Evolutionary conservation across 2,888 invertebrate genomes (phyloP), one percentile per base, ranked within the genome.

Genomic region (Synergus laeviventris): DNA sequence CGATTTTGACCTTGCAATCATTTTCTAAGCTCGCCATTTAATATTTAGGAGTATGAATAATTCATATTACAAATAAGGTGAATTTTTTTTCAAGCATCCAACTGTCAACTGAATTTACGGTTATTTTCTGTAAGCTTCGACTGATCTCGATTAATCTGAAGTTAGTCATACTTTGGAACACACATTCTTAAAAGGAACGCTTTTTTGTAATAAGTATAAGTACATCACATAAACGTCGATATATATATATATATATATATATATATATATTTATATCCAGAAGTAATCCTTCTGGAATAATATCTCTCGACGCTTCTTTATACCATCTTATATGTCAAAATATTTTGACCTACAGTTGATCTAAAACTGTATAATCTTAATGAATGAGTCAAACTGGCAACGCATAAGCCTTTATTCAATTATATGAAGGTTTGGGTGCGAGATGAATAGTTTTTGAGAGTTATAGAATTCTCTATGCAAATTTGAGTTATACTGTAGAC

Each of bases 391-490:
- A 49, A 49, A 31, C 31, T 31, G 31, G 31, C 31, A 31, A 31
- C 2, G 4, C 4, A 31, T 31, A 31, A 31, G 31, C 31, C 31
- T 49, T 14, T 8, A 9, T 7, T n/a, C 8, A n/a, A 49, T n/a
- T 12, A 21, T 12, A 21, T 18, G 14, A 38, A 18, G 21, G 18
- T 16, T 12, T 39, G 49, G 14, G 21, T 16, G 8, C 16, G 24
- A 62, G 38, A 4, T 11, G 45, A 12, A 45, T 45, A 45, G 14
- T 42, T 66, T 66, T 66, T 66, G 45, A 21, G 42, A 66, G 42
- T 66, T 24, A 9, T 66, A 42, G 16, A 64, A 12, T 64, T 64
- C 45, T 8, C 21, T 42, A 66, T 66, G 66, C 45, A 66, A 66
- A 66, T 66, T 66, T 45, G 24, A 66, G 16, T 42, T 45, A 66